These are phyloP conservation scores for Drusus annulatus DNA, from an alignment of 1,140 invertebrate genomes.

Conservation along the genomic window DNA sequence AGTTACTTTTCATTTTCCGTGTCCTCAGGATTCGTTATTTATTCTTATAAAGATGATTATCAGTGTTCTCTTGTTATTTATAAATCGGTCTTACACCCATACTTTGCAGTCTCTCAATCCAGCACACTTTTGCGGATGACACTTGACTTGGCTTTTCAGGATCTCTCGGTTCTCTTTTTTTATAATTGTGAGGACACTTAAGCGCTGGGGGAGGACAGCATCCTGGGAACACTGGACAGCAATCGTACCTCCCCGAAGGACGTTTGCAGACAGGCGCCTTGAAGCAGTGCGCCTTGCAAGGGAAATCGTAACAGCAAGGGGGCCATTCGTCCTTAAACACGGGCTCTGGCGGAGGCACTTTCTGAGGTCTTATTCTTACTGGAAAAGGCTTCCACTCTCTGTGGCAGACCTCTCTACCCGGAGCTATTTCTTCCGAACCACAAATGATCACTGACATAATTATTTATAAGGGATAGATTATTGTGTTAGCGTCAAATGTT, in stretches of 20 bases:
- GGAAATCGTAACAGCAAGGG: slow-evolving; percentile 66
- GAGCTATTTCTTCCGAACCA: slow-evolving; percentile 15
- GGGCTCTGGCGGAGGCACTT: background rate
- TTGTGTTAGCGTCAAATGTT: too few species aligned
- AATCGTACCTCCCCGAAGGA: slow-evolving; percentile 65
- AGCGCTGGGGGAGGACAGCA: background rate
- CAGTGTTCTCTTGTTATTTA: too few species aligned
- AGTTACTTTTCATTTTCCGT: too few species aligned
- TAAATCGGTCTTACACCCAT: too few species aligned
- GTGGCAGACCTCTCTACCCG: background rate
- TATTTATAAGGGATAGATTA: background rate
- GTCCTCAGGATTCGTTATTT: too few species aligned
- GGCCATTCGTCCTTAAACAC: background rate
- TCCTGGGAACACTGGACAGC: slow-evolving; percentile 66
- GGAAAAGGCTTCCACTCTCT: slow-evolving; percentile 21
- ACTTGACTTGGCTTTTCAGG: background rate
- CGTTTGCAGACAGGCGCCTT: slow-evolving; percentile 65
- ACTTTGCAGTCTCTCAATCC: too few species aligned
- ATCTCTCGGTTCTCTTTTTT: background rate
- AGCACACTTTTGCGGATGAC: background rate
- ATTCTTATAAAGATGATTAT: too few species aligned
- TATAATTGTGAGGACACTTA: slow-evolving; percentile 42
- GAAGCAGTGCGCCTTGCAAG: slow-evolving; percentile 68
- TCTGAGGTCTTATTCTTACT: background rate
- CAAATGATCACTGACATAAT: slow-evolving; percentile 35